Base-by-base conservation (phyloP, 92 coral and sea anemone species). In the Scolanthus callimorphus region DNA sequence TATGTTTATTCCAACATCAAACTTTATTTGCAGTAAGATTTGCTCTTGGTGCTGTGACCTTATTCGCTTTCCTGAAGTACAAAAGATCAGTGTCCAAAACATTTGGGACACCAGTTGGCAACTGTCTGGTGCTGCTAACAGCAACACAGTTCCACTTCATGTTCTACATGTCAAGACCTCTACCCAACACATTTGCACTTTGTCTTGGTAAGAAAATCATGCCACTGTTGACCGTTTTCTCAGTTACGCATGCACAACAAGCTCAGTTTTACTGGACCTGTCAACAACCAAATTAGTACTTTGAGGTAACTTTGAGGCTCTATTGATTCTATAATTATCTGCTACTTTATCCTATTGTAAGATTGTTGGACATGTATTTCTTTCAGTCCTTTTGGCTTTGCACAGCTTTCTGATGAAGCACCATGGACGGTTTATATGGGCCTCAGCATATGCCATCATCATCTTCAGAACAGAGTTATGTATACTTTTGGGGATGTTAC, bases 161-260 rank as follows among this genome's bases (percentile, higher is more conserved):
- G 58, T 94, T 94, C 60, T 94, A 94, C 58, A 20, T 77, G 23
- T 88, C 99, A 62, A 84, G 99, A 67, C 90, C 99, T 13, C 66
- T 94, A 3, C 99, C 99, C 13, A 94, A 94, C 60, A 89, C 79
- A 48, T 88, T 94, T 88, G 99, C 99, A 11, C 59, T 94, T 24
- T 63, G 86, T 41, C 83, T 92, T 39, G 98, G 98, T 92, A 59
- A 31, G 73, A n/a, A n/a, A n/a, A n/a, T n/a, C n/a, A n/a, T n/a
- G n/a, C n/a, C n/a, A n/a, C n/a, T n/a, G n/a, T n/a, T n/a, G n/a
- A n/a, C n/a, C n/a, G n/a, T n/a, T n/a, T n/a, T n/a, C n/a, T n/a
- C n/a, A n/a, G n/a, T n/a, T n/a, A n/a, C n/a, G n/a, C n/a, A n/a
- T n/a, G n/a, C n/a, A n/a, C n/a, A n/a, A 3, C 11, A 29, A 2